These are phyloP conservation scores for Corapipo altera DNA, from an alignment of 2,113 vertebrate genomes.

Conservation along the genomic window DNA sequence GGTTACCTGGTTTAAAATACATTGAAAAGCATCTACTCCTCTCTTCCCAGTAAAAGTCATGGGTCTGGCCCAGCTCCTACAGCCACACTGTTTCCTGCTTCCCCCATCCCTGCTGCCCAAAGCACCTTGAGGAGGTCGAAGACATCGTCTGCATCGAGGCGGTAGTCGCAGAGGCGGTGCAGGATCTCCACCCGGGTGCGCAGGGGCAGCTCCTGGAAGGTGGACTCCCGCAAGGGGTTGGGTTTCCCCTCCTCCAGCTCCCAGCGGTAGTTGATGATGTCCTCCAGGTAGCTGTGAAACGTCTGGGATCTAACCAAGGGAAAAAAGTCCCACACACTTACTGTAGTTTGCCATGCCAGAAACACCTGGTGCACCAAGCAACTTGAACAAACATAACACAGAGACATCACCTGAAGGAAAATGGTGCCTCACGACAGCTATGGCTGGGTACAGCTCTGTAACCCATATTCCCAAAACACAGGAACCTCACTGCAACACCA, in stretches of 20 bases:
- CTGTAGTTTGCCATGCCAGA: neutral
- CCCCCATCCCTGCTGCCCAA: neutral
- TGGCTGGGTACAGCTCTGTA: neutral
- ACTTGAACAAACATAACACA: neutral
- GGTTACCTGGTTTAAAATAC: neutral
- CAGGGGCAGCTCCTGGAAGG: slow-evolving; percentile 86
- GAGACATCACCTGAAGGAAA: neutral
- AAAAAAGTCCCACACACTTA: neutral
- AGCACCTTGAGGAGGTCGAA: slow-evolving; percentile 96
- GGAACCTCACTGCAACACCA: neutral
- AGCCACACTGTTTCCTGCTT: neutral
- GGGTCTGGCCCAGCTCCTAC: neutral
- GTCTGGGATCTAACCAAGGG: slow-evolving; percentile 81
- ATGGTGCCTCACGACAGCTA: rapidly evolving
- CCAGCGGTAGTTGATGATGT: slow-evolving; percentile 98
- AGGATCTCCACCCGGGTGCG: slow-evolving; percentile 91
- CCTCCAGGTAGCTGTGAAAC: slow-evolving; percentile 92
- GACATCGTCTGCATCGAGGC: slow-evolving; percentile 95
- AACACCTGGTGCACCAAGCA: neutral
- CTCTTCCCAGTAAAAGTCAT: neutral
- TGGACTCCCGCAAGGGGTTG: slow-evolving; percentile 86
- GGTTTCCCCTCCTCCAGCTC: slow-evolving; percentile 96
- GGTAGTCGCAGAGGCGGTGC: slow-evolving; percentile 95
- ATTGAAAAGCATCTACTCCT: neutral
- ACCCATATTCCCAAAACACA: neutral